Percentiles rank a stretch among this genome's conserved stretches.
Conservation (phyloP, 1,140 invertebrate species). For the Drosophila kanapiae region DNA sequence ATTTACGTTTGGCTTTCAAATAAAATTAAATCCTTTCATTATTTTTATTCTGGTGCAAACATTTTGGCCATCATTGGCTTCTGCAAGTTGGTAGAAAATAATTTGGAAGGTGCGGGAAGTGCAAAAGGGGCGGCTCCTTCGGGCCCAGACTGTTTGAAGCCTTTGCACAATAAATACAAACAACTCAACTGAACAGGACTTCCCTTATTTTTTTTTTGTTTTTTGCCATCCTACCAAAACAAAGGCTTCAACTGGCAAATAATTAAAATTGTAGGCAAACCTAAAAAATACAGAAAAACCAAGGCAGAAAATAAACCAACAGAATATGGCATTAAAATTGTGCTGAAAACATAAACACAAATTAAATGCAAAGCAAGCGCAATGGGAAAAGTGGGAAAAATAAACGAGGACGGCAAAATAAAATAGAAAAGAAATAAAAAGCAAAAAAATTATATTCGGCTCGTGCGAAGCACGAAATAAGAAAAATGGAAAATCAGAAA, state of each 20-base stretch:
- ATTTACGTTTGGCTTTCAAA: not conserved
- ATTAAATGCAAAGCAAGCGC: slow-evolving; percentile 62
- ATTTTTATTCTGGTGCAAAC: slow-evolving; percentile 45
- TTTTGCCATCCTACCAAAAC: slow-evolving; percentile 9
- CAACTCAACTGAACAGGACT: slow-evolving; percentile 28
- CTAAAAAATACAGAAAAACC: slow-evolving; percentile 48
- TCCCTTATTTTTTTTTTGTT: not conserved
- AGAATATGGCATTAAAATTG: slow-evolving; percentile 61
- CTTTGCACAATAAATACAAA: slow-evolving; percentile 44
- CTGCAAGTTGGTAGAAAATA: slow-evolving; percentile 15
- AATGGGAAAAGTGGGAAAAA: slow-evolving; percentile 42
- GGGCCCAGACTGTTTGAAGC: slow-evolving; percentile 27
- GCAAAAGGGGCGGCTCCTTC: slow-evolving; percentile 1
- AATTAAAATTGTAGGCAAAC: slow-evolving; percentile 71
- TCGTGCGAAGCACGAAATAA: slow-evolving; percentile 38
- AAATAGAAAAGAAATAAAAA: slow-evolving; percentile 55
- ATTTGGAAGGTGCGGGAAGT: not conserved
- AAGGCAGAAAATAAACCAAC: slow-evolving; percentile 54
- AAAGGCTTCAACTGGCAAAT: slow-evolving; percentile 64
- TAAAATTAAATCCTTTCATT: slow-evolving; percentile 8
- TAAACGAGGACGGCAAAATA: slow-evolving; percentile 62
- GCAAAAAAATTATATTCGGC: slow-evolving; percentile 28
- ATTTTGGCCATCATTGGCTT: slow-evolving; percentile 28
- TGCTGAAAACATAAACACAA: slow-evolving; percentile 57
- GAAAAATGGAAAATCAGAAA: slow-evolving; percentile 45